Evolutionary conservation across 2,888 invertebrate species (phyloP).

Genomic region (Leucoptera coffeella): DNA sequence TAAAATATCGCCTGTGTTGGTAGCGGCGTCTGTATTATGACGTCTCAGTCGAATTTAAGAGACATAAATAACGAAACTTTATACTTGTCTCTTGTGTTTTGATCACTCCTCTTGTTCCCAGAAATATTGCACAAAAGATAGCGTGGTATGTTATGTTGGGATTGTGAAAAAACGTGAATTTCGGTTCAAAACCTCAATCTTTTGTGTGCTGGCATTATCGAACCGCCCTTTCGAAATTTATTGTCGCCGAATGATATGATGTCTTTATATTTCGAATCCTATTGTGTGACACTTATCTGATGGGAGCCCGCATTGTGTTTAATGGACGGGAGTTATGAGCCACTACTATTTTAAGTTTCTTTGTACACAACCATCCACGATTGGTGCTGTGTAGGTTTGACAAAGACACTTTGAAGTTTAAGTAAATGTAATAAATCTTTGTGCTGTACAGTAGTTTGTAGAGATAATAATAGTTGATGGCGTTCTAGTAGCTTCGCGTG

Average conservation of each 20-base stretch:
- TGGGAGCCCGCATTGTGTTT: conserved; percentile 32
- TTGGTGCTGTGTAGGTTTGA: no score
- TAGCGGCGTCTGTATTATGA: conserved; percentile 2
- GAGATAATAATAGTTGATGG: no score
- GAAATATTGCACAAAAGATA: conserved; percentile 26
- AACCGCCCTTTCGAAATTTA: conserved; percentile 45
- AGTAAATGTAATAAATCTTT: no score
- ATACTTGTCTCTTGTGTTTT: conserved; percentile 17
- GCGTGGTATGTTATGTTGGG: conserved; percentile 18
- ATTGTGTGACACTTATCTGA: conserved; percentile 47
- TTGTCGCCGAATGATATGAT: conserved; percentile 47
- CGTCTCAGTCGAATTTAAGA: conserved; percentile 1
- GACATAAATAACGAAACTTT: conserved; percentile 7
- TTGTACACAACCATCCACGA: no score
- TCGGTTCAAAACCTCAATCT: conserved; percentile 25
- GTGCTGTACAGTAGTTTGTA: no score
- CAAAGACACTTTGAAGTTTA: no score
- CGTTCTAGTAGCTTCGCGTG: no score
- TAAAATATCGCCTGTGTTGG: no score
- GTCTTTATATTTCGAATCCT: conserved; percentile 41
- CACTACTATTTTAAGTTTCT: conserved; percentile 13
- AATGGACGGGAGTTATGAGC: conserved; percentile 19
- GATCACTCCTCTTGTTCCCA: conserved; percentile 46
- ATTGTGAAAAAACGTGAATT: conserved; percentile 21
- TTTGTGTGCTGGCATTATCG: conserved; percentile 27